Base-by-base conservation (phyloP, 2,797 vertebrate genomes). In the Antrozous pallidus region DNA sequence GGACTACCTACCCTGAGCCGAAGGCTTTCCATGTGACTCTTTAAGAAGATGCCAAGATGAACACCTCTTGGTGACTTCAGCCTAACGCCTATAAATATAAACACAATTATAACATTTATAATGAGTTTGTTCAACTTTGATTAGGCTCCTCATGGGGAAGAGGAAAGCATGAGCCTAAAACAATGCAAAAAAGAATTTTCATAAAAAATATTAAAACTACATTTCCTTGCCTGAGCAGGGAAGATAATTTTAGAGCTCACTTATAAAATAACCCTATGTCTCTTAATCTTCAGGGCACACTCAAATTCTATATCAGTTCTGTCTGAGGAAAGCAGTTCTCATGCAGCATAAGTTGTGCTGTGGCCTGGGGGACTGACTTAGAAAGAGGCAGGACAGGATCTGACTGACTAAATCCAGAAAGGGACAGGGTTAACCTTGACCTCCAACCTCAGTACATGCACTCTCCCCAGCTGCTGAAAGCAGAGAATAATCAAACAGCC, bases 401-500 rank as follows among this genome's bases (percentile, higher is more conserved):
- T 1, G 75, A 88, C 22, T 69, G 84, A 63, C 8, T 1, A 38
- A 81, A 84, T 61, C 81, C 67, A 94, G 94, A 84, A 56, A 81
- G 26, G 58, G 56, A 93, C 36, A 8, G 0, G 89, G 69, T 90
- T 90, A 42, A 51, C 70, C 92, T 94, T 67, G 88, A 90, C 80
- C 78, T 95, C 0, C 0, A 67, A 90, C 90, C 88, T 61, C 82
- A 93, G 85, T 63, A 94, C 93, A 78, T 5, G 2, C 54, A 90
- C 65, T 45, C 45, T 92, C 95, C 70, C 77, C 0, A 0, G 67
- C 74, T 9, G 0, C 78, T 80, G 81, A 95, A 85, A 86, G 94
- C 81, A 91, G 84, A 47, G 71, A 75, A 90, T 80, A 89, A 96
- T 78, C 88, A 94, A 94, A 96, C 22, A 83, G 95, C 98, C 96